Conservation (phyloP, 2,888 invertebrate species). For the Shargacucullia verbasci region DNA sequence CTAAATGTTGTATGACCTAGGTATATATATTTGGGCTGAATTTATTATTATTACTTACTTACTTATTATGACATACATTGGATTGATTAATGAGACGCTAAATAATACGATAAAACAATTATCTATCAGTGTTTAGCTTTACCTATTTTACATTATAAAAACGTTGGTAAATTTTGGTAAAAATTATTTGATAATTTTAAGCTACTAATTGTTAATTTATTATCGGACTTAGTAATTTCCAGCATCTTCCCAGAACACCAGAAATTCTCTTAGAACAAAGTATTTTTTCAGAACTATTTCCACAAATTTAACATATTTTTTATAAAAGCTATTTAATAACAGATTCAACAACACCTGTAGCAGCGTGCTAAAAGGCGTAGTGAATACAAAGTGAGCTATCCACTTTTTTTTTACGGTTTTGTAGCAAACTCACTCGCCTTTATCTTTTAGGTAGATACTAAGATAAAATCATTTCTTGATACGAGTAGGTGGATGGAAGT, state of each 20-base stretch:
- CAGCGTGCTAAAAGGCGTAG: conserved; percentile 29
- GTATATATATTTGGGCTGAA: too few species aligned
- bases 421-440: conserved; percentile 26
- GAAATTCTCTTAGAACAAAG: neutral
- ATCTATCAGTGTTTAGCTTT: too few species aligned
- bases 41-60: too few species aligned
- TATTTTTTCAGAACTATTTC: neutral
- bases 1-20: too few species aligned
- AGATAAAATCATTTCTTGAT: conserved; percentile 1
- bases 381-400: conserved; percentile 46
- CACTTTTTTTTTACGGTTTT: conserved; percentile 33
- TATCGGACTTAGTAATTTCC: neutral
- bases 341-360: conserved; percentile 42
- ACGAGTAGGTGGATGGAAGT: too few species aligned
- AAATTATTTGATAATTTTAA: neutral
- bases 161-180: too few species aligned
- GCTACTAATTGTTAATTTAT: neutral
- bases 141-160: too few species aligned
- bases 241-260: neutral
- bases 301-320: conserved; percentile 25
- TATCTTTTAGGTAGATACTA: conserved; percentile 27
- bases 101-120: too few species aligned
- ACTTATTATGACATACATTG: too few species aligned
- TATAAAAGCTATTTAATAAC: conserved; percentile 35
- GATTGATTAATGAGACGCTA: too few species aligned